phyloP scores from a whole-genome alignment of 2,113 vertebrate genomes.

The Apeltes quadracus region DNA sequence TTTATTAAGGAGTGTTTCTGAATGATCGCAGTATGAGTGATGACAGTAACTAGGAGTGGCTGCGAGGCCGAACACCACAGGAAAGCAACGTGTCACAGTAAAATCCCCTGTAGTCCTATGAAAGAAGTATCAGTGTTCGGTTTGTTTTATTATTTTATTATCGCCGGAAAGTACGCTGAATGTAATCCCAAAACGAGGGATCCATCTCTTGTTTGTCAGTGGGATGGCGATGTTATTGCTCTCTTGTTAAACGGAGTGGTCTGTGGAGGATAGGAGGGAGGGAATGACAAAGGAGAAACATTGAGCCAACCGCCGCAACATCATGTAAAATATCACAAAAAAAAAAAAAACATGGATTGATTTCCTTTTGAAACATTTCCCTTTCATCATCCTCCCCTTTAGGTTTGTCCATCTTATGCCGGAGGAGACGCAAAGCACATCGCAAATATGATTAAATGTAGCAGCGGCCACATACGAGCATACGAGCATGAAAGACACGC shows the following conservation, averaged over 20 bases:
- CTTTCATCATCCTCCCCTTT: conserved; percentile 20
- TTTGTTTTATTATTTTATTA: conserved; percentile 51
- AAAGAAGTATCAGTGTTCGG: conserved; percentile 8
- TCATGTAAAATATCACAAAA: not conserved
- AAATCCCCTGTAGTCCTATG: conserved; percentile 31
- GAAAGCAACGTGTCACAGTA: conserved; percentile 5
- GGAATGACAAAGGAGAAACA: conserved; percentile 24
- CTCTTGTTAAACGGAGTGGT: conserved; percentile 48
- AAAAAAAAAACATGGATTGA: conserved; percentile 7
- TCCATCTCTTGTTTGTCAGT: conserved; percentile 57
- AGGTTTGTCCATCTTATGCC: conserved; percentile 17
- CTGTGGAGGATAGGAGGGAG: conserved; percentile 37
- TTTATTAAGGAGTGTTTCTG: conserved; percentile 35
- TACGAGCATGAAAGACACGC: conserved; percentile 20
- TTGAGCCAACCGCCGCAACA: conserved; percentile 6
- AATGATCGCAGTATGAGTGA: conserved; percentile 29
- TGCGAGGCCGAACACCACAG: conserved; percentile 6
- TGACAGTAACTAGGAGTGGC: conserved; percentile 16
- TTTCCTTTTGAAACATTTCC: conserved; percentile 36
- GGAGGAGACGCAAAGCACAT: not conserved
- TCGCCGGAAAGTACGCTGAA: conserved; percentile 28
- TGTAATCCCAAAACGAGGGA: conserved; percentile 45
- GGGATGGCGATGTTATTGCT: conserved; percentile 41
- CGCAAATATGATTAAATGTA: conserved; percentile 44
- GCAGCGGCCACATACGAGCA: conserved; percentile 1